Evolutionary conservation across 1,140 invertebrate genomes (phyloP), one percentile per base, ranked within the genome.

Genomic region (Hesperophylax magnus): DNA sequence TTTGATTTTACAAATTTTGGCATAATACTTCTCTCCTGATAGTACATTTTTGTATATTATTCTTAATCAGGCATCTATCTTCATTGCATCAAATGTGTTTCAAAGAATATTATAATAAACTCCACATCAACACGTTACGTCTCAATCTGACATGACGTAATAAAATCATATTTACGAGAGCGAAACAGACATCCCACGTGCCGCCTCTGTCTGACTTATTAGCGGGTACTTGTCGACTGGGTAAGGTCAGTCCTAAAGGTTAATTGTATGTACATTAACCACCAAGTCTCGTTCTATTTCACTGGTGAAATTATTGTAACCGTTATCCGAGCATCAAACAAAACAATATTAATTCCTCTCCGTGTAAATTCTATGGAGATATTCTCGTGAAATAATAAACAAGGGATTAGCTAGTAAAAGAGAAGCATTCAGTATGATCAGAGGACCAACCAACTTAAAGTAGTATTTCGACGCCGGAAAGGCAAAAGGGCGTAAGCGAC

Each of bases 161-260:
- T 31, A 34, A 67, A 67, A 31, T 27, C n/a, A 27, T 67, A 34
- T 52, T n/a, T 69, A 69, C 6, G 17, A 31, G 24, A 69, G 39
- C 31, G 31, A 69, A 69, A 69, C 34, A 69, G 20, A 69, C 20
- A 18, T 34, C n/a, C 65, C 34, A 34, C 58, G 63, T 67, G 72
- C 54, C 39, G 39, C 11, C 39, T 47, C 11, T 14, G 39, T 47
- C 39, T 72, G 56, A 58, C 22, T 58, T 47, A 47, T 47, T 47
- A 47, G 39, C 39, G 39, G 14, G 65, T 72, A 24, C 47, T 31
- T 60, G 72, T 34, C 34, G 58, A 14, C 56, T 52, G 27, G 61
- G 9, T 53, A 67, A 78, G 77, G 77, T 78, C 77, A 78, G 24
- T 11, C 61, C 77, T 11, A 69, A 78, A 78, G 77, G 77, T 78